Base-by-base conservation (phyloP, 2,888 invertebrate species). In the Drosophila helvetica region DNA sequence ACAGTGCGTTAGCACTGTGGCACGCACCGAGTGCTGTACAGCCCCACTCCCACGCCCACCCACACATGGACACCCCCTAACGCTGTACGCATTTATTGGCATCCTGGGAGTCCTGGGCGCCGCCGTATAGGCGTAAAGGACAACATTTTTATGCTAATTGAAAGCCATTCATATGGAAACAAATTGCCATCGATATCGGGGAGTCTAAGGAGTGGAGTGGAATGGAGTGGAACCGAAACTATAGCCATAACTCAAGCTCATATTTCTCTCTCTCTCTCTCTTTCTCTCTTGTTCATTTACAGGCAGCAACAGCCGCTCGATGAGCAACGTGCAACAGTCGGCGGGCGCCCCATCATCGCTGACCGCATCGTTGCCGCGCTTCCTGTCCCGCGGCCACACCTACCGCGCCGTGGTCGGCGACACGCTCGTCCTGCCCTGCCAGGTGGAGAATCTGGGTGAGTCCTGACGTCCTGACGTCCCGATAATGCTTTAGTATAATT, bases 391-490 rank as follows among this genome's bases (percentile, higher is more conserved):
- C 25, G 95, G 96, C 0, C 96, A 96, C 90, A 96, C 95, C 60
- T 96, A 95, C 93, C 93, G 96, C 66, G 95, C 95, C 0, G 95
- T 96, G 18, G 95, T 95, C 0, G 96, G 96, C 18, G 96, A 96
- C 89, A 96, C 96, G 0, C 92, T 96, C 42, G 93, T 95, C n/a
- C 92, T 96, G 80, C 96, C 96, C 12, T 96, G 96, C 86, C 95
- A 96, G 92, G 96, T 96, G 25, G 96, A 96, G 90, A 95, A 96
- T 91, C 92, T 96, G 80, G 96, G 96, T 96, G 92, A 94, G 94
- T 90, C 42, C 19, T 15, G 25, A 19, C 38, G 17, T 45, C 18
- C 50, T 15, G 50, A 22, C 7, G 57, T 17, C 33, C 27, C 8
- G 27, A 7, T 19, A 45, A 22, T 22, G 53, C 42, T n/a, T n/a